These are phyloP conservation scores for Cervus canadensis DNA, from an alignment of 2,113 vertebrate species.

Conservation along the genomic window DNA sequence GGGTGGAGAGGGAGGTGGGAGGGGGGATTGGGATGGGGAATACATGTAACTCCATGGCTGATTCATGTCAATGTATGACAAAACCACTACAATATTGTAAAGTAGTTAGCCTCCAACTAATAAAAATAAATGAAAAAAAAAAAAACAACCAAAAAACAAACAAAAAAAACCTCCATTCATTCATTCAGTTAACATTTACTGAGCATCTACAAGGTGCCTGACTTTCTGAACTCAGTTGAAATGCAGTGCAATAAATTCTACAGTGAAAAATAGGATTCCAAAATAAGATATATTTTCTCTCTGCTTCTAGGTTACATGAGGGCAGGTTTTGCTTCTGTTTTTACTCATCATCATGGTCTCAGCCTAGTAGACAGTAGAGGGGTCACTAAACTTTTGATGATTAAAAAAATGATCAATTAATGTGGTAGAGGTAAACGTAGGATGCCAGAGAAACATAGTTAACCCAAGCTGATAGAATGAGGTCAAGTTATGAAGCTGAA, in stretches of 20 bases:
- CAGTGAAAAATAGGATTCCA: not conserved
- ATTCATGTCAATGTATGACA: no score
- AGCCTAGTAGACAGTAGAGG: not conserved
- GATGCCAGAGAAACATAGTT: not conserved
- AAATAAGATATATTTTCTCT: not conserved
- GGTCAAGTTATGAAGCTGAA: not conserved
- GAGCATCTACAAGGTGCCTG: not conserved
- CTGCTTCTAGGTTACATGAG: not conserved
- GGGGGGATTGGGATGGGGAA: no score
- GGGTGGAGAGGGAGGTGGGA: no score
- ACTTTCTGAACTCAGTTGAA: not conserved
- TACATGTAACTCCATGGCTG: no score
- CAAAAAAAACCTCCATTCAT: not conserved
- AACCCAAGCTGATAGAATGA: not conserved
- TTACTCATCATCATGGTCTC: not conserved
- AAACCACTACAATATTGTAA: no score
- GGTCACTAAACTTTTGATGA: not conserved
- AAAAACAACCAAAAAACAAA: no score
- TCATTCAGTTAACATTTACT: not conserved
- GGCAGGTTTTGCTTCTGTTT: not conserved
- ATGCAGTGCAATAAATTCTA: not conserved
- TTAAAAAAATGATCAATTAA: not conserved
- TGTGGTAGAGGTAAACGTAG: not conserved
- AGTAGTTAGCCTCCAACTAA: no score
- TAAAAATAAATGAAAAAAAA: no score